Evolutionary conservation across 2,888 invertebrate species (phyloP), one percentile per base, ranked within the genome.

Genomic region (Luffia ferchaultella): DNA sequence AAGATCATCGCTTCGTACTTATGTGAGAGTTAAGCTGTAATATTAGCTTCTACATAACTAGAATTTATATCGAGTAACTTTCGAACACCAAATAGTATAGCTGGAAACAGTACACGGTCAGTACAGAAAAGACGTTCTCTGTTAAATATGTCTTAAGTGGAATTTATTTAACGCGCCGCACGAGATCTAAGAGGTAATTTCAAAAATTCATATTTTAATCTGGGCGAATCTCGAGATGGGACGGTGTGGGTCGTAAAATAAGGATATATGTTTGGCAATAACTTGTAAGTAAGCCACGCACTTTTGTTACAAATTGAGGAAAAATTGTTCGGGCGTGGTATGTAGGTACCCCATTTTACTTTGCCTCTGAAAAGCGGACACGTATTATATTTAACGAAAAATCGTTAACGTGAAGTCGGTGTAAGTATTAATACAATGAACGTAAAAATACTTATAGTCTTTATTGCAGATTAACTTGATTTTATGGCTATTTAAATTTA

Each of bases 261-360:
- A 42, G 48, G 41, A 48, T 20, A 48, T 48, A 41, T 48, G 48
- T 42, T 40, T 48, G 41, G 48, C 48, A 48, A 48, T 48, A 48
- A 48, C 48, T 48, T 48, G 41, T 48, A 16, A 9, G 17, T 48
- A 48, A 48, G 48, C 48, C 41, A 20, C 18, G 48, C 48, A 40
- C 16, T 48, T 48, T 48, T 42, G 48, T 48, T 48, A 48, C 20
- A 48, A 42, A 48, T 48, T 41, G 48, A 41, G 48, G 41, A 48
- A 48, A 48, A 48, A 48, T 30, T 12, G 30, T 30, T 12, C 12
- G 30, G 30, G 30, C n/a, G 30, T 12, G 30, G 12, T n/a, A n/a
- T n/a, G n/a, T n/a, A n/a, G n/a, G n/a, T 7, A 30, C 30, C 30
- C 30, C 30, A 12, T 12, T 30, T 30, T 30, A 30, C 30, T 3